Evolutionary conservation across 53 echinoderm and acorn worm genomes (phyloP).

Genomic region (Arbacia lixula): DNA sequence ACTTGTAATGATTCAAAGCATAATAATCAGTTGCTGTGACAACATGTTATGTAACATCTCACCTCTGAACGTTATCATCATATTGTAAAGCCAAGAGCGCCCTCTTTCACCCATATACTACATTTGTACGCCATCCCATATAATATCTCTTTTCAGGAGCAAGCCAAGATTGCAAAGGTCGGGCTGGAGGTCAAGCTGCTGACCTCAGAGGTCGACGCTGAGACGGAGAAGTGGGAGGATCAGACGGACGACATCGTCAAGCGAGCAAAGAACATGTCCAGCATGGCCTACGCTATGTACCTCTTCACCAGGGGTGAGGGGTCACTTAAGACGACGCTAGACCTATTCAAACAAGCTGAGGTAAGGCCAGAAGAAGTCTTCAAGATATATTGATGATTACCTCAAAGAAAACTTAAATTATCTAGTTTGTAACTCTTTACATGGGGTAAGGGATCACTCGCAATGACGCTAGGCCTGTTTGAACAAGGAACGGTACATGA

Average conservation of each 20-base stretch:
- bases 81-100: no score
- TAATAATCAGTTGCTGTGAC: background rate
- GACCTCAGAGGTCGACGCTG: slow-evolving; percentile 94
- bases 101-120: no score
- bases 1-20: no score
- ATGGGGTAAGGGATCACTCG: slow-evolving; percentile 83
- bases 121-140: no score
- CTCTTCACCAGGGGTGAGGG: slow-evolving; percentile 96
- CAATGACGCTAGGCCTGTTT: slow-evolving; percentile 88
- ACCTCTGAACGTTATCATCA: no score
- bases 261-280: slow-evolving; percentile 96
- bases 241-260: slow-evolving; percentile 91
- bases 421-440: slow-evolving; percentile 94
- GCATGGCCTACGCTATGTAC: slow-evolving; percentile 98
- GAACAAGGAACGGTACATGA: slow-evolving; percentile 86
- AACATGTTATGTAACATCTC: background rate
- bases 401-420: no score
- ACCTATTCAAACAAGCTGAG: slow-evolving; percentile 98
- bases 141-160: slow-evolving; percentile 75
- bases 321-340: slow-evolving; percentile 91
- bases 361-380: slow-evolving; percentile 38
- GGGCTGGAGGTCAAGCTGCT: slow-evolving; percentile 96
- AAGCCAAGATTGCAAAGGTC: slow-evolving; percentile 84
- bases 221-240: slow-evolving; percentile 94
- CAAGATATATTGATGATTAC: background rate